phyloP scores from a whole-genome alignment of 2,113 vertebrate genomes.

The Nipponia nippon region DNA sequence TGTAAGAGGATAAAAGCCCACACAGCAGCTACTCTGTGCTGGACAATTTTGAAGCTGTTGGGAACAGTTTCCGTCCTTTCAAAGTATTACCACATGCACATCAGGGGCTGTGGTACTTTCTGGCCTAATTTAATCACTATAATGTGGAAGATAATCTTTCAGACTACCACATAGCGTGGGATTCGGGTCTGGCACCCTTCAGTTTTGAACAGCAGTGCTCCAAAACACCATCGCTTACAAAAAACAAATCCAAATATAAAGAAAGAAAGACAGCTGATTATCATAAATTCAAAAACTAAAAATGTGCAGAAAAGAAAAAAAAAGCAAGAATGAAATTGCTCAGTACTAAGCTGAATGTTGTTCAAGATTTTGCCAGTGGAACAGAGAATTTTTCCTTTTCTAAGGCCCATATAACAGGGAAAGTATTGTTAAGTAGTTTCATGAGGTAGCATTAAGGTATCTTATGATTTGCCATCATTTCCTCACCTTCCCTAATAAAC shows the following conservation, averaged over 20 bases:
- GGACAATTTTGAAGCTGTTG: constrained; percentile 42
- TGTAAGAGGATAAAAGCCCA: constrained; percentile 41
- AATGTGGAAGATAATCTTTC: constrained; percentile 47
- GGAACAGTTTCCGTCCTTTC: constrained; percentile 45
- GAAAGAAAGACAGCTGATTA: not conserved
- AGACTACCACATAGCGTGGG: not conserved
- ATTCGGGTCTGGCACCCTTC: constrained; percentile 19
- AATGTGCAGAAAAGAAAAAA: not conserved
- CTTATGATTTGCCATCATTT: not conserved
- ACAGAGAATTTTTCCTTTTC: not conserved
- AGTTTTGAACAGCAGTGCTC: constrained; percentile 22
- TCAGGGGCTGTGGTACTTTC: constrained; percentile 21
- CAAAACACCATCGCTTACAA: not conserved
- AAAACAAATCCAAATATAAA: not conserved
- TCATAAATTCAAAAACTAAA: not conserved
- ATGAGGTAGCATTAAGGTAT: not conserved
- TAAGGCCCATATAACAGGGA: not conserved
- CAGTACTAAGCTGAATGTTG: not conserved
- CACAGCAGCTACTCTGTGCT: constrained; percentile 14
- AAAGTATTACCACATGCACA: constrained; percentile 33
- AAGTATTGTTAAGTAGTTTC: not conserved
- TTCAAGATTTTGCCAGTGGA: not conserved
- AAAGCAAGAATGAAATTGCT: not conserved
- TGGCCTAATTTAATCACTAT: constrained; percentile 52
- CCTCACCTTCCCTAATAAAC: not conserved